These are phyloP conservation scores for Lottia gigantea DNA, from an alignment of 2,888 invertebrate genomes.

Conservation along the genomic window DNA sequence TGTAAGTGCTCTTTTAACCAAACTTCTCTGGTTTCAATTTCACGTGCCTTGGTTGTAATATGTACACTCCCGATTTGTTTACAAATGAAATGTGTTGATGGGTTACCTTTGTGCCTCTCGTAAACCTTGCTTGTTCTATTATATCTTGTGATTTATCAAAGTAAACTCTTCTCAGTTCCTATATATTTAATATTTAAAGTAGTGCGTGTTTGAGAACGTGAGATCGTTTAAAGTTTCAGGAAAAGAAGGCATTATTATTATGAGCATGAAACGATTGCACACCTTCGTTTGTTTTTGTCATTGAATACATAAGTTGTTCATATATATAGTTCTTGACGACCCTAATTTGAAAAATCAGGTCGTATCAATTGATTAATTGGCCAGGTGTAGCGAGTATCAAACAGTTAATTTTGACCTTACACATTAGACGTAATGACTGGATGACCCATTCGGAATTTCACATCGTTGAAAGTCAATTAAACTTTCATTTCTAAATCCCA, in stretches of 20 bases:
- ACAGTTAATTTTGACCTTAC: no score
- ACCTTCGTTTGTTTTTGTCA: neutral
- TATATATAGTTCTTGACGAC: neutral
- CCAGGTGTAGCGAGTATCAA: no score
- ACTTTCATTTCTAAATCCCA: neutral
- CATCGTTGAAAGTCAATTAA: no score
- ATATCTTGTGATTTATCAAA: neutral
- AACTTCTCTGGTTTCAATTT: neutral
- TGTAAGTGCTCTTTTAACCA: slow-evolving; percentile 1
- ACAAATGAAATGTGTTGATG: slow-evolving; percentile 11
- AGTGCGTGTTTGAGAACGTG: neutral
- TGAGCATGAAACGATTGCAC: neutral
- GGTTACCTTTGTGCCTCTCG: neutral
- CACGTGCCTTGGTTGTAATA: neutral
- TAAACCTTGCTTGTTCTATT: slow-evolving; percentile 3
- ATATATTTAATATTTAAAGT: neutral
- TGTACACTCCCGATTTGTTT: neutral
- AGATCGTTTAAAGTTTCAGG: neutral
- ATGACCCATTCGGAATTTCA: no score
- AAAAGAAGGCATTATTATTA: neutral
- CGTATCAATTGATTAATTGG: neutral
- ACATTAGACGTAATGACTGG: no score
- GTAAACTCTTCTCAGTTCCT: neutral
- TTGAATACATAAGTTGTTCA: neutral
- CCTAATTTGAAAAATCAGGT: neutral